These are phyloP conservation scores for Uropsilus gracilis DNA, from an alignment of 2,113 vertebrate genomes.

Conservation along the genomic window DNA sequence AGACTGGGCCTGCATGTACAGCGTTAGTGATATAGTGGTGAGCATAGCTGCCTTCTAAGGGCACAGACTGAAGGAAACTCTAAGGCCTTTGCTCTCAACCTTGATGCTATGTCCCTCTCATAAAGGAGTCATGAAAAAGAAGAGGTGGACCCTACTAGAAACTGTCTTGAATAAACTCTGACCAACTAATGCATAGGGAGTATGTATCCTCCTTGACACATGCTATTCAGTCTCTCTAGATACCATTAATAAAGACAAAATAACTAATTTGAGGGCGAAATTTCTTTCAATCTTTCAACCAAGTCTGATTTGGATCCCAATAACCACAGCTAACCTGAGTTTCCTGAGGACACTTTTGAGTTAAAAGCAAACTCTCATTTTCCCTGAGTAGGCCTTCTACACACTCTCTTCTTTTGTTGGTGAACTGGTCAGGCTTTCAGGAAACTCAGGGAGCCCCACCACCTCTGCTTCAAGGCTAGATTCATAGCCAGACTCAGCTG, in stretches of 20 bases:
- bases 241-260: background rate
- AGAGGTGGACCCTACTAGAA: background rate
- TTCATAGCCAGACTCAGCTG: background rate
- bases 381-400: background rate
- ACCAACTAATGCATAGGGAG: background rate
- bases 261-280: background rate
- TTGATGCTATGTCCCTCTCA: accelerated
- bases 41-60: no score
- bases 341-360: background rate
- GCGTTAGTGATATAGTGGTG: no score
- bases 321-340: background rate
- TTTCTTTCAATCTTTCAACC: background rate
- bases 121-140: background rate
- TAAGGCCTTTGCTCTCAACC: background rate
- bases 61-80: background rate
- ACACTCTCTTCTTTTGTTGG: background rate
- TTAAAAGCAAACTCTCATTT: background rate
- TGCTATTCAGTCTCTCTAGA: background rate
- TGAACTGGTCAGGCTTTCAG: background rate
- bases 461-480: background rate
- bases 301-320: background rate
- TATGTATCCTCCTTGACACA: background rate
- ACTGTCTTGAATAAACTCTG: background rate
- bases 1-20: no score
- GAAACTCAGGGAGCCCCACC: background rate